Percentiles rank a stretch among this genome's conserved stretches.
phyloP scores from a whole-genome alignment of 2,888 invertebrate genomes.

The Drosophila paranaensis region DNA sequence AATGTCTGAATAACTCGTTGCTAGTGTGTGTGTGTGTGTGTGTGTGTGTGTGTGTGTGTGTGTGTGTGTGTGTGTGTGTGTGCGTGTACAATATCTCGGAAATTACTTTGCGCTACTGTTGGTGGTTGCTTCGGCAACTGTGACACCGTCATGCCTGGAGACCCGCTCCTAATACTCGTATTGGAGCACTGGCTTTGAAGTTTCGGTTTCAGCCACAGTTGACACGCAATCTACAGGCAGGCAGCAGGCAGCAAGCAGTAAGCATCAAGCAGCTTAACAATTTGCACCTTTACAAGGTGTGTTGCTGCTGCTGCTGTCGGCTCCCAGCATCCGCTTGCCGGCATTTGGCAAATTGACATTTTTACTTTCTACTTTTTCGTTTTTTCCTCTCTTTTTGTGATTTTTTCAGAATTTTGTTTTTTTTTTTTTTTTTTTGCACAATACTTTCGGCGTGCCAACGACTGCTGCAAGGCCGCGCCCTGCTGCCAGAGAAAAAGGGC shows the following conservation, averaged over 20 bases:
- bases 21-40: constrained; percentile 22
- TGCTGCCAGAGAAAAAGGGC: constrained; percentile 24
- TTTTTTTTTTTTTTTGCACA: constrained; percentile 52
- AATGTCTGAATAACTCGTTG: constrained; percentile 45
- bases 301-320: constrained; percentile 16
- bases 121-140: constrained; percentile 70
- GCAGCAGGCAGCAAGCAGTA: constrained; percentile 31
- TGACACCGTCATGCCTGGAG: constrained; percentile 57
- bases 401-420: constrained; percentile 23
- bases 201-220: constrained; percentile 23
- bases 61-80: constrained; percentile 23
- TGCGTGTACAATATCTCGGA: constrained; percentile 63
- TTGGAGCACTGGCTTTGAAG: constrained; percentile 60
- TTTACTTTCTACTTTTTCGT: constrained; percentile 46
- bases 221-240: constrained; percentile 19
- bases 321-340: constrained; percentile 56
- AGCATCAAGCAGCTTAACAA: constrained; percentile 51
- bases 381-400: constrained; percentile 9
- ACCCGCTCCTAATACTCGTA: constrained; percentile 31
- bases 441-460: constrained; percentile 46
- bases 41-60: constrained; percentile 34
- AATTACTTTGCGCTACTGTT: constrained; percentile 72
- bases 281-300: constrained; percentile 53
- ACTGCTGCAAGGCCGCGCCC: constrained; percentile 13
- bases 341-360: constrained; percentile 78